A percentile compares a stretch with the other conserved stretches of the same genome.
phyloP scores from a whole-genome alignment of 2,797 vertebrate genomes.

The Pantherophis alleghaniensis region DNA sequence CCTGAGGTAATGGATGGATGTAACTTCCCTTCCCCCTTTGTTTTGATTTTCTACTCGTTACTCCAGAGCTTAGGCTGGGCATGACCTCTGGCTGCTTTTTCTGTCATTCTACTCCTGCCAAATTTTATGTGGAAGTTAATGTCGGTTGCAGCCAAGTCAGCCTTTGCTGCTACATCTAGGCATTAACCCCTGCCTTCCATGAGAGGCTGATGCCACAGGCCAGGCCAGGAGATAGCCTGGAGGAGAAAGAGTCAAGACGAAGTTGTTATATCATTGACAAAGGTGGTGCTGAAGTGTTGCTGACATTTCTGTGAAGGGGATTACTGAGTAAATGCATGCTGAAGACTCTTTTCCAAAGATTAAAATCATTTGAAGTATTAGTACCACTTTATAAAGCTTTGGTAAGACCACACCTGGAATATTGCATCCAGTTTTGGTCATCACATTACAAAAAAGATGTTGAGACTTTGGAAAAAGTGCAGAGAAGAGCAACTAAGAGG shows the following conservation, averaged over 20 bases:
- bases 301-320: neutral
- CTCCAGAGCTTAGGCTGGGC: constrained; percentile 71
- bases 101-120: constrained; percentile 72
- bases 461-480: no score
- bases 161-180: constrained; percentile 56
- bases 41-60: constrained; percentile 71
- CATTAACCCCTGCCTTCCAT: constrained; percentile 69
- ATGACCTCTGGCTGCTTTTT: constrained; percentile 72
- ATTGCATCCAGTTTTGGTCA: no score
- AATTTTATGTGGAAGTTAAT: constrained; percentile 73
- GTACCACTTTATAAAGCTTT: no score
- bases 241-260: constrained; percentile 26
- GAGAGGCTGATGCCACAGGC: constrained; percentile 47
- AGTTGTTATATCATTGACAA: neutral
- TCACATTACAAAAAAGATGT: no score
- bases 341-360: neutral
- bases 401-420: no score
- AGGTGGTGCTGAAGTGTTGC: constrained; percentile 19
- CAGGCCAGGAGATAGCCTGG: constrained; percentile 15
- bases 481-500: no score
- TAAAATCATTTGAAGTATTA: no score
- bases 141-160: constrained; percentile 71
- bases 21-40: constrained; percentile 69
- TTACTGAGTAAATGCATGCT: neutral
- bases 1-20: constrained; percentile 64